Evolutionary conservation across 1,140 invertebrate species (phyloP).

Genomic region (Aethina tumida): DNA sequence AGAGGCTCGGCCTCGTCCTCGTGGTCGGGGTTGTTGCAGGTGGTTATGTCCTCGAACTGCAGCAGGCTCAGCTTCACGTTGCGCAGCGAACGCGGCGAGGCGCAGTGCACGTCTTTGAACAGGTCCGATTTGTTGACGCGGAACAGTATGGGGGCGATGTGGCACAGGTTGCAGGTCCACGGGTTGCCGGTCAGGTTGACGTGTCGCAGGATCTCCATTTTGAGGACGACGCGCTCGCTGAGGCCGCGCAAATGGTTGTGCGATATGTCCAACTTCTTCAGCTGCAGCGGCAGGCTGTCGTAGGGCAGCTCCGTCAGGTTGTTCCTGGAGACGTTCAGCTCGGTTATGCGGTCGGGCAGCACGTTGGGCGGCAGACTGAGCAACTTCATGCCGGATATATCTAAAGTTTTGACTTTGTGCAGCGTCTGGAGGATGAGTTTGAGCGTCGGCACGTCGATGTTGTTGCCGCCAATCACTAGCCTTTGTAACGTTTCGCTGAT

Average conservation of each 20-base stretch:
- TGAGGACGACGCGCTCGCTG: slow-evolving; percentile 42
- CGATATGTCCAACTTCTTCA: slow-evolving; percentile 49
- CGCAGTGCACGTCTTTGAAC: slow-evolving; percentile 27
- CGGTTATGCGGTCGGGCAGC: slow-evolving; percentile 40
- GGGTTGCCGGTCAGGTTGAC: slow-evolving; percentile 49
- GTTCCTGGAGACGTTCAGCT: slow-evolving; percentile 47
- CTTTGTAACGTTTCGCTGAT: slow-evolving; percentile 48
- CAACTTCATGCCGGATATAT: slow-evolving; percentile 48
- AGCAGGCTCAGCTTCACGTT: slow-evolving; percentile 24
- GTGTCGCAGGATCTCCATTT: slow-evolving; percentile 42
- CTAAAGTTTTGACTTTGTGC: slow-evolving; percentile 44
- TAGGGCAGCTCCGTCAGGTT: slow-evolving; percentile 28
- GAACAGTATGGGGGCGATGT: slow-evolving; percentile 39
- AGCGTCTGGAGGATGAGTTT: slow-evolving; percentile 44
- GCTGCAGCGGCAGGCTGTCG: slow-evolving; percentile 38
- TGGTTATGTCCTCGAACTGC: slow-evolving; percentile 22
- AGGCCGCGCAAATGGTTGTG: slow-evolving; percentile 49
- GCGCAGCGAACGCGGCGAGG: slow-evolving; percentile 26
- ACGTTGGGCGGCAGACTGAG: slow-evolving; percentile 43
- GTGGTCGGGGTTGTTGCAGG: slow-evolving; percentile 19
- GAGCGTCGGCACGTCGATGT: slow-evolving; percentile 34
- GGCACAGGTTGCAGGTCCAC: slow-evolving; percentile 56
- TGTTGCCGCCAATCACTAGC: slow-evolving; percentile 59
- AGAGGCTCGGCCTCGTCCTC: slow-evolving; percentile 6
- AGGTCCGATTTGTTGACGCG: slow-evolving; percentile 35